Base-by-base conservation (phyloP, 1,140 invertebrate genomes). In the Diprion similis region DNA sequence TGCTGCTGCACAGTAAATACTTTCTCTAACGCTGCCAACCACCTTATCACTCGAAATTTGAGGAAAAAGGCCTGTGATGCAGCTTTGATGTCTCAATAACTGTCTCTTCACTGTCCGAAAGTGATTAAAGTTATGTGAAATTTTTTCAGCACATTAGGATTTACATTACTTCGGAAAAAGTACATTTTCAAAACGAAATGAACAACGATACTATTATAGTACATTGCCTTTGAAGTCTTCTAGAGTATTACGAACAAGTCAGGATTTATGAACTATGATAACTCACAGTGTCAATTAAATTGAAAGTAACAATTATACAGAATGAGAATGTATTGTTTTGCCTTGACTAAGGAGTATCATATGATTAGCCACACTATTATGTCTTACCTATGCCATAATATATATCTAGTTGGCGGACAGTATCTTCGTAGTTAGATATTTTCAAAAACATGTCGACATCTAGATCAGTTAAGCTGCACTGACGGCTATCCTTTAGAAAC, bases 1-100 rank as follows among this genome's bases (percentile, higher is more conserved):
- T 18, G 97, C 95, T 48, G 95, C 92, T 64, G 97, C 96, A 92
- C 97, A 99, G 87, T 99, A 99, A 79, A 99, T 94, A 88, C 96
- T 98, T 80, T 99, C 98, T 80, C 97, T 90, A 0, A 99, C 93
- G 88, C 96, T 97, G 45, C 94, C 97, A 73, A 97, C 91, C 78
- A 88, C 88, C 75, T 89, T 91, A 78, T 98, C 95, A 77, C 90
- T 92, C 47, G 97, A 97, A 80, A 96, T 87, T 64, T 95, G 92
- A 18, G 98, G 98, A 89, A 99, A 99, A 11, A 99, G 86, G 7
- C 98, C 98, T 70, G 95, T 96, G 65, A 97, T 98, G 70, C 95
- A 94, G 86, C 97, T 98, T 90, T 99, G 98, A 87, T 95, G 96
- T 67, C 93, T 90, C 19, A 99, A 85, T 70, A 99, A 89, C 83